Base-by-base conservation (phyloP, 1,140 invertebrate species). In the Agrypnia vestita region DNA sequence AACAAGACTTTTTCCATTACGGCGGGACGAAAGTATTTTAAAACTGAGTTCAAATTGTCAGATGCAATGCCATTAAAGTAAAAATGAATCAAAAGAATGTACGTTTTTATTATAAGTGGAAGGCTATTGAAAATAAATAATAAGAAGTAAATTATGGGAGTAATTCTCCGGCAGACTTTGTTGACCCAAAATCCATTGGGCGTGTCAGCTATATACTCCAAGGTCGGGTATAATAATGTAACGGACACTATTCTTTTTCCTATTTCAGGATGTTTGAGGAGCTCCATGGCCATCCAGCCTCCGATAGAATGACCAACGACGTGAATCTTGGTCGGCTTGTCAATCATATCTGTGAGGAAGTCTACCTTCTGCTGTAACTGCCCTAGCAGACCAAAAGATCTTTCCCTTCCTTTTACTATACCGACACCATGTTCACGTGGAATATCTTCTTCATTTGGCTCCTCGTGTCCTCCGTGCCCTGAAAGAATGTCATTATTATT, bases 291-390 rank as follows among this genome's bases (percentile, higher is more conserved):
- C 80, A 97, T 93, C 91, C 96, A 96, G 80, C 92, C 90, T 0
- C 96, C 96, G 84, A 97, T 94, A 0, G 96, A 97, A 90, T 97
- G 96, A 0, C 94, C 96, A 81, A 97, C 90, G 0, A 97, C 84
- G 86, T 95, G 92, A 4, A 97, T 84, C 84, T 91, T 91, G 0
- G 91, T 90, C 86, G 93, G 88, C 49, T 88, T 82, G 6, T 95
- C 94, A 73, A 96, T 88, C 84, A 93, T 93, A 77, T 93, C 90
- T 76, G 92, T 89, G 55, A 97, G 93, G 86, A 97, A 96, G 59
- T 92, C 90, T 12, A 92, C 83, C 88, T 97, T 97, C 85, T 97
- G 95, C n/a, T 92, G 84, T n/a, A 95, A 88, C 89, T 97, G 96
- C 8, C 93, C 95, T 75, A 92, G 85, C 17, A 97, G 84, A 80